A percentile compares a stretch with the other conserved stretches of the same genome.
phyloP scores from a whole-genome alignment of 2,888 invertebrate genomes.

The Leptura quadrifasciata region DNA sequence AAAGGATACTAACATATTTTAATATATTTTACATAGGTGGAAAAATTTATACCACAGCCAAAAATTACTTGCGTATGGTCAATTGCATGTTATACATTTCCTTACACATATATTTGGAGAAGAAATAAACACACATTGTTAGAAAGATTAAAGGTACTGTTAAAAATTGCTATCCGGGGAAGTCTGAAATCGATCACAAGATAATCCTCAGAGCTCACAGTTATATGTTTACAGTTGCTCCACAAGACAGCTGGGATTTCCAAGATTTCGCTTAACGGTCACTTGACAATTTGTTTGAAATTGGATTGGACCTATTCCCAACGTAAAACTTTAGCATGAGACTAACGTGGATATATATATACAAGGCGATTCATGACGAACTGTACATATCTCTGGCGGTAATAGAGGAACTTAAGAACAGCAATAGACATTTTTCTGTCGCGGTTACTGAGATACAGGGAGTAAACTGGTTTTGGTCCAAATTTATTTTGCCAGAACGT shows the following conservation, averaged over 20 bases:
- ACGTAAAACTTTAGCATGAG: conserved; percentile 55
- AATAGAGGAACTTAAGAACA: no score
- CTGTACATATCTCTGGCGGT: no score
- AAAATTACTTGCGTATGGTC: no score
- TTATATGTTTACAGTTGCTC: conserved; percentile 71
- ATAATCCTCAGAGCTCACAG: conserved; percentile 70
- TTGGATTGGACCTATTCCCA: conserved; percentile 68
- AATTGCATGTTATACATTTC: no score
- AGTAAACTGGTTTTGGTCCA: no score
- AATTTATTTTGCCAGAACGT: no score
- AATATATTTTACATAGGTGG: no score
- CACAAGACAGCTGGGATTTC: conserved; percentile 71
- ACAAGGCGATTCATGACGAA: no score
- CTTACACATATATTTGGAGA: background rate
- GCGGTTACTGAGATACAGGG: no score
- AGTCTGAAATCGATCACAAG: conserved; percentile 69
- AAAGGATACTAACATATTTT: no score
- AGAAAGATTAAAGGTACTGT: conserved; percentile 57
- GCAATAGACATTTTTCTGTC: no score
- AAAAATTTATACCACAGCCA: no score
- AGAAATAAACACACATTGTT: conserved; percentile 48
- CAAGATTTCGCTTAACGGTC: conserved; percentile 71
- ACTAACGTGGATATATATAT: conserved; percentile 39
- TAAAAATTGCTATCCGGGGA: conserved; percentile 64
- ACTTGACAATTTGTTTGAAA: conserved; percentile 72